Conservation (phyloP, 2,113 vertebrate genomes). For the Alectura lathami region DNA sequence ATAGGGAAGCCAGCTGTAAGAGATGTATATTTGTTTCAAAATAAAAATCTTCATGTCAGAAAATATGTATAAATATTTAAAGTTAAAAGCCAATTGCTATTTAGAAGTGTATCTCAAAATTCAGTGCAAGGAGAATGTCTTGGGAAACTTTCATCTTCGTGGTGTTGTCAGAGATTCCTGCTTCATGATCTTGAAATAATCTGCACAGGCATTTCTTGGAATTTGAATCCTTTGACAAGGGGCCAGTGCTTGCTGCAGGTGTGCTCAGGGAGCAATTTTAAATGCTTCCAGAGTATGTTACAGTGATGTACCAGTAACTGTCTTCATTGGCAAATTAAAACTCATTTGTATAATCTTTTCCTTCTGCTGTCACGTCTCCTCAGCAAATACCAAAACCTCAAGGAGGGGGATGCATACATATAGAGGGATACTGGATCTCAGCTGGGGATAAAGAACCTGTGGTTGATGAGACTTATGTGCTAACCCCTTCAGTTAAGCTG, state of each 20-base stretch:
- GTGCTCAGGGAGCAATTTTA: neutral
- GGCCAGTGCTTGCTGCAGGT: neutral
- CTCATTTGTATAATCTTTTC: neutral
- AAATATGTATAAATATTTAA: neutral
- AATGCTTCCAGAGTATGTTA: neutral
- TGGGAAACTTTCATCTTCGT: neutral
- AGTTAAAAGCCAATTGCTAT: neutral
- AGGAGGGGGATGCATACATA: slow-evolving; percentile 77
- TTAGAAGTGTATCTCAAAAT: neutral
- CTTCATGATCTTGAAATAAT: neutral
- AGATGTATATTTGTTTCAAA: neutral
- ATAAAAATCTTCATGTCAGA: neutral
- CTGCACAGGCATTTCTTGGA: neutral
- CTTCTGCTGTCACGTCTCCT: slow-evolving; percentile 23
- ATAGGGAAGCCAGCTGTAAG: neutral
- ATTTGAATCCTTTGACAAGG: neutral
- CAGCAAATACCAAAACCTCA: slow-evolving; percentile 90
- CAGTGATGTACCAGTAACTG: neutral
- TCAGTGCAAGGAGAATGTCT: neutral
- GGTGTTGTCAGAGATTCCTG: neutral
- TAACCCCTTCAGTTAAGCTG: slow-evolving; percentile 92
- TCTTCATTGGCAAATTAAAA: neutral
- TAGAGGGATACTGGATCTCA: slow-evolving; percentile 96
- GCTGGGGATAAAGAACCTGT: slow-evolving; percentile 87
- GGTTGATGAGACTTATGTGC: slow-evolving; percentile 88